Percentiles rank a stretch among this genome's conserved stretches.
Evolutionary conservation across 1,140 invertebrate genomes (phyloP).

Genomic region (Zaprionus taronus): DNA sequence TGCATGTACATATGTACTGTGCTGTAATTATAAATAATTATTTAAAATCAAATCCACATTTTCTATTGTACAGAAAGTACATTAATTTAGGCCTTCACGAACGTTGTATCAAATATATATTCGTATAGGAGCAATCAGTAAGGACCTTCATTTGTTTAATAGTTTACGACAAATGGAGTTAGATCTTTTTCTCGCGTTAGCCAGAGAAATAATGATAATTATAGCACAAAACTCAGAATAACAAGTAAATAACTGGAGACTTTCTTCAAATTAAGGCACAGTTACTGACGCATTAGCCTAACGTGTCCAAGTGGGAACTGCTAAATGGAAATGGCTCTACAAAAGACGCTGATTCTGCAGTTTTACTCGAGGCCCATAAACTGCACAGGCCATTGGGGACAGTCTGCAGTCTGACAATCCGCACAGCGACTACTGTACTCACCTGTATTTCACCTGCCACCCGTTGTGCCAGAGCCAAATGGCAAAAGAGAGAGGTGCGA

Average conservation of each 20-base stretch:
- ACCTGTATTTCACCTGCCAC: conserved; percentile 20
- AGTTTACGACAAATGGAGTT: too few species aligned
- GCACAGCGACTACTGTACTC: conserved; percentile 11
- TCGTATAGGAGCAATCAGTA: too few species aligned
- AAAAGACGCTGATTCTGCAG: conserved; percentile 37
- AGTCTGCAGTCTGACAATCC: conserved; percentile 21
- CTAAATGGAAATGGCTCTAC: conserved; percentile 48
- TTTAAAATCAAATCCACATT: too few species aligned
- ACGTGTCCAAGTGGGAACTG: not conserved
- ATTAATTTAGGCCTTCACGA: too few species aligned
- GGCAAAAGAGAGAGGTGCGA: not conserved
- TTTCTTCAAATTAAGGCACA: conserved; percentile 22
- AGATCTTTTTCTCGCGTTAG: too few species aligned
- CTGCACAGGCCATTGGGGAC: conserved; percentile 11
- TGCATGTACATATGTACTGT: too few species aligned
- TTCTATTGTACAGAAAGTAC: too few species aligned
- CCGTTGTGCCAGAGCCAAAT: conserved; percentile 31
- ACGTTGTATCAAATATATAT: too few species aligned
- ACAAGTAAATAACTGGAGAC: not conserved
- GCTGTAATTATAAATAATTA: too few species aligned
- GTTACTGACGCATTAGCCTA: conserved; percentile 9
- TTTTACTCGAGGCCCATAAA: conserved; percentile 52
- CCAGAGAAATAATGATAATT: not conserved
- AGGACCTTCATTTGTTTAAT: too few species aligned
- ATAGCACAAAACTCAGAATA: not conserved